These are phyloP conservation scores for Hyphantria cunea DNA, from an alignment of 1,140 invertebrate genomes.

Conservation along the genomic window DNA sequence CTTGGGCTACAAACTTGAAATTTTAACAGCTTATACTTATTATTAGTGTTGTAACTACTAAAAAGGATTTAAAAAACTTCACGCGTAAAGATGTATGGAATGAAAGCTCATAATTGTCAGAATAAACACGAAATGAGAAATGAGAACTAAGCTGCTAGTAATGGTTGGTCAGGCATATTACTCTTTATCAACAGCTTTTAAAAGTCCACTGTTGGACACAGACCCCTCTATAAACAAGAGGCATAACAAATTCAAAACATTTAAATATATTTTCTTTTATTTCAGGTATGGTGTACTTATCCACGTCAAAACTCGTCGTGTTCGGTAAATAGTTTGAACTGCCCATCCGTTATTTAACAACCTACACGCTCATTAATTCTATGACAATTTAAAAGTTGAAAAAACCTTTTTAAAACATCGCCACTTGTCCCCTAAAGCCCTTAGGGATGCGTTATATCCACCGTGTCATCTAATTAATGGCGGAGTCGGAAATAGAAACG, in stretches of 20 bases:
- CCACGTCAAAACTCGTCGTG: background rate
- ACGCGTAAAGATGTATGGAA: too few species aligned
- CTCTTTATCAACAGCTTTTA: too few species aligned
- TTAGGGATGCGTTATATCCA: conserved; percentile 5
- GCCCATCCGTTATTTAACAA: conserved; percentile 1
- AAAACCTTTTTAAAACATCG: conserved; percentile 7
- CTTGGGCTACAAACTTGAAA: too few species aligned
- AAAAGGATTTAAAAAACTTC: too few species aligned
- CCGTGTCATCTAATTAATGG: conserved; percentile 23
- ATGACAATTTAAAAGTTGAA: conserved; percentile 9
- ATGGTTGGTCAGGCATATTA: too few species aligned
- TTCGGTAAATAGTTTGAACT: background rate
- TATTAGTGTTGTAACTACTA: too few species aligned
- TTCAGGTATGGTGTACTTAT: background rate
- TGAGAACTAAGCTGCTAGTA: too few species aligned
- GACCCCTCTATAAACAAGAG: too few species aligned
- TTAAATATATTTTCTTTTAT: background rate
- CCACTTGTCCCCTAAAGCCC: conserved; percentile 10
- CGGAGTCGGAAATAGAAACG: conserved; percentile 18
- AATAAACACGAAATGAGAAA: too few species aligned
- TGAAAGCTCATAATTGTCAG: too few species aligned
- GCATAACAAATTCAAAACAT: background rate
- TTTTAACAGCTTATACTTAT: too few species aligned
- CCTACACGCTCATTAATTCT: background rate
- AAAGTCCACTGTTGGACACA: too few species aligned